Evolutionary conservation across 2,797 vertebrate species (phyloP).

Genomic region (Acanthornis magna): DNA sequence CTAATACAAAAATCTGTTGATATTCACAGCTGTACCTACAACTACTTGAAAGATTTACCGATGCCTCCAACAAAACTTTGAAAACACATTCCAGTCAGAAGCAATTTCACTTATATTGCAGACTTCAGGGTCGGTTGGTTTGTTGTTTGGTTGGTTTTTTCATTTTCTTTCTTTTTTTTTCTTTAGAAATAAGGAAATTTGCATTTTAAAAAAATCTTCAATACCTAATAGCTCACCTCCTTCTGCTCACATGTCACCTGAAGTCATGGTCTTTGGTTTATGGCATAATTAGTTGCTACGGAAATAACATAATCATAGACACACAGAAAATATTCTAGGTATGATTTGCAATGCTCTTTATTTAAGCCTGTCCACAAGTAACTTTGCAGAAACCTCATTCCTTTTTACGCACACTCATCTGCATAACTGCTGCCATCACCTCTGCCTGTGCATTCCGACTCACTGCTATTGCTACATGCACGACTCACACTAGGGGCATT

Average conservation of each 20-base stretch:
- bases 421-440: background rate
- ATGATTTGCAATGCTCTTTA: slow-evolving; percentile 28
- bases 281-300: slow-evolving; percentile 59
- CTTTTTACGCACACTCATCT: background rate
- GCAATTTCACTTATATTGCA: background rate
- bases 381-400: background rate
- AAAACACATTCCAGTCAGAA: background rate
- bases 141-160: background rate
- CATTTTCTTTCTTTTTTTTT: background rate
- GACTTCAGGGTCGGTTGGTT: background rate
- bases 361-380: slow-evolving; percentile 9
- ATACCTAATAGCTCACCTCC: slow-evolving; percentile 45
- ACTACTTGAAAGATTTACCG: background rate
- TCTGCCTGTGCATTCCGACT: background rate
- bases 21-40: background rate
- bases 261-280: slow-evolving; percentile 65
- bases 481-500: background rate
- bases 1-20: background rate
- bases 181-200: slow-evolving; percentile 22
- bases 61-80: background rate
- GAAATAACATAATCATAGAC: slow-evolving; percentile 46
- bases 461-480: too few species aligned
- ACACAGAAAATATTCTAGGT: slow-evolving; percentile 16
- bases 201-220: background rate
- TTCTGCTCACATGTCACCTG: slow-evolving; percentile 57